Evolutionary conservation across 2,113 vertebrate genomes (phyloP), one percentile per base, ranked within the genome.

Genomic region (Gymnorhina tibicen): DNA sequence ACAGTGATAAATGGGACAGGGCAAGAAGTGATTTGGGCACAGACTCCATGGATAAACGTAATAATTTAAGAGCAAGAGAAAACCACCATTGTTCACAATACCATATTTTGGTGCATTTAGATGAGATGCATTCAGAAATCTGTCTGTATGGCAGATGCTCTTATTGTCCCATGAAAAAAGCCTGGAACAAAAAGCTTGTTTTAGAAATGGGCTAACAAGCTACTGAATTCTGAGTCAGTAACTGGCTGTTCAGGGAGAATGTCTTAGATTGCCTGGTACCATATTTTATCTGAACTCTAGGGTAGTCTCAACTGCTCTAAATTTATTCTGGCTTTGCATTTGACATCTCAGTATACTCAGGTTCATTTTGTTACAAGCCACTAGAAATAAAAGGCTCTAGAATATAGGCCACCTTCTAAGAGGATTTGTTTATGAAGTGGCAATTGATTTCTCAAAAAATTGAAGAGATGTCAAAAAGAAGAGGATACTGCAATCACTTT

Each of bases 61-160:
- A 69, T 87, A 77, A 93, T 84, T 70, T 89, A 87, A 81, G 44
- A 81, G 33, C 46, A 93, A 89, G 35, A 89, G 37, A 89, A 79
- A 83, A 56, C 13, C 37, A 85, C 44, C 16, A 16, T 53, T 89
- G 59, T 87, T 84, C 53, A 28, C 64, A 84, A 85, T 66, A 70
- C 42, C 3, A 4, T 74, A 50, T 91, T 89, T 80, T 5, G 27
- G n/a, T 73, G 59, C 37, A 83, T 80, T 88, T 93, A 76, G 49
- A 90, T 85, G 78, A 70, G 79, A 77, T 41, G 84, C n/a, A 77
- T 58, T 80, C 84, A 91, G 69, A 94, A 94, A 95, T 80, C 72
- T 79, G 62, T 56, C 72, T 93, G 64, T 55, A 81, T 67, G 63
- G 84, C 83, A 91, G 72, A 87, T 93, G 58, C 17, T 74, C 10